Evolutionary conservation across 1,140 invertebrate genomes (phyloP), one percentile per base, ranked within the genome.

Genomic region (Heliconius melpomene): DNA sequence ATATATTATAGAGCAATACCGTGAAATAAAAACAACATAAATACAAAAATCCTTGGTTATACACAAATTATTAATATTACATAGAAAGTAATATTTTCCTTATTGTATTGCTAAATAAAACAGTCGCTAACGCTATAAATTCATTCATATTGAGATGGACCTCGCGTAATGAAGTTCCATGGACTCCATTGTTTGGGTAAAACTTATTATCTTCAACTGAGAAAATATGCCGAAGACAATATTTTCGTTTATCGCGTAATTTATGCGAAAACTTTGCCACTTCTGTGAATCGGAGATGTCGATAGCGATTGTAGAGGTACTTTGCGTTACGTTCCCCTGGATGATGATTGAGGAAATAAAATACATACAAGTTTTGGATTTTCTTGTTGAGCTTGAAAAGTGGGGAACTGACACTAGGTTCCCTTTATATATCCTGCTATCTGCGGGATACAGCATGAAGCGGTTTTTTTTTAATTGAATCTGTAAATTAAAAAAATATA

Each of bases 191-290:
- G 89, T 91, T 89, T 90, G 88, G 83, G 83, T 79, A 77, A 85
- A 88, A 86, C 83, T 90, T 91, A 87, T 87, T 89, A 89, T 89
- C 86, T 87, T 66, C 81, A 85, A 86, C 86, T 84, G 66, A 73
- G 85, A 87, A 91, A 92, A 91, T 91, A 89, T 91, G 87, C 86
- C 85, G 86, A 89, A 92, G 89, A 90, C 90, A 92, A 91, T 91
- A 92, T 92, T 92, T 92, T 89, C 86, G 89, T 84, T 92, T 92
- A 92, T 89, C 85, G 82, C 80, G 83, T 91, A 92, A 92, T 89
- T 92, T 91, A 91, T 87, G 75, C 74, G 73, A 86, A 86, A 90
- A 92, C 75, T 92, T 91, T 84, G 36, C 75, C 86, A 85, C 84
- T 89, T 87, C 80, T 72, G 82, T 83, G 87, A 85, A 87, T 88